Base-by-base conservation (phyloP, 2,113 vertebrate genomes). In the Trinectes maculatus region DNA sequence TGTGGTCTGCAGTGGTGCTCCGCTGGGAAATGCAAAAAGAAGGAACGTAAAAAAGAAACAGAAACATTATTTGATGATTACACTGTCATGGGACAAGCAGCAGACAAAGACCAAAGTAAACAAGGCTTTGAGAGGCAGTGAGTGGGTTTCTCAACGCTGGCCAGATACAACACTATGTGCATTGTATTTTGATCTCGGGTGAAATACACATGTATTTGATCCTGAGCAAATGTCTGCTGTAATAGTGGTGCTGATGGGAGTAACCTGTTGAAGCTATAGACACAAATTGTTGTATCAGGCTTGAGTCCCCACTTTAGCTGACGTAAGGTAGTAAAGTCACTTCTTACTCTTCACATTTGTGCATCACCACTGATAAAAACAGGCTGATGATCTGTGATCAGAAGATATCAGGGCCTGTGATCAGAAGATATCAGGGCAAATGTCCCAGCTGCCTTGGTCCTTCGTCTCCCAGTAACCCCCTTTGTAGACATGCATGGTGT, bases 401-500 rank as follows among this genome's bases (percentile, higher is more conserved):
- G 92, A 96, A 99, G 84, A 99, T 96, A 61, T 98, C 3, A 6
- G 18, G 28, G 6, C 4, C 37, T 33, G 57, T 5, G 44, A 51
- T 93, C 75, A 93, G 92, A 96, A 99, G 84, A 99, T 96, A 61
- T 98, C 93, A 0, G 96, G 94, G 83, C 97, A 98, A 54, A 79
- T 28, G 58, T 79, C 90, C 97, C 97, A 99, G 87, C 79, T 86
- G 76, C 95, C 94, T 46, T 91, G 92, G 3, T 98, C 92, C 74
- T 94, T 94, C 49, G 93, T 91, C 72, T 98, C 96, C 97, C 97
- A 99, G 90, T 99, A 99, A 1, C 96, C 96, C 0, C 96, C 97
- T 53, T 89, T 93, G 89, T 96, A 99, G 86, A 97, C 71, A n/a
- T 98, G 95, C 1, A 94, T 85, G 55, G 92, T 56, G 87, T 99